Evolutionary conservation across 1,140 invertebrate genomes (phyloP), one percentile per base, ranked within the genome.

Genomic region (Macrobrachium nipponense): DNA sequence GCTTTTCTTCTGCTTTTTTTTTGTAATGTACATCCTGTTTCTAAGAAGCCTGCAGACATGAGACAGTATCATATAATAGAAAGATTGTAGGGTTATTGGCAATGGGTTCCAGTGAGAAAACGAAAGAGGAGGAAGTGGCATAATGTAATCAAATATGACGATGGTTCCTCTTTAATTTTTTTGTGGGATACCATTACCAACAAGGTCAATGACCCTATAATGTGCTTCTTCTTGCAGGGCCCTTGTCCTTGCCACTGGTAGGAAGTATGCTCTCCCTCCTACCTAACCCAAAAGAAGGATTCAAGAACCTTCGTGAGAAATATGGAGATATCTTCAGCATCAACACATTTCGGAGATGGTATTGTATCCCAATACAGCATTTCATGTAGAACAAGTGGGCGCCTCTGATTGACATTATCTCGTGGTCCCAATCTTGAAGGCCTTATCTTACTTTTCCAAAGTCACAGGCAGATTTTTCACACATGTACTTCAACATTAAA

Each of bases 311-410:
- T 15, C 60, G 18, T 15, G 17, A 72, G 10, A 70, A 70, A 43
- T 72, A 81, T 17, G 80, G 80, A n/a, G 36, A 44, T 44, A 72
- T 81, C 7, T 5, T 68, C 8, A 72, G 64, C 66, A 59, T n/a
- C 43, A 81, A 70, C 12, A 18, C n/a, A 15, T 59, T 81, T 15
- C 36, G 44, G 15, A 44, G 11, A 51, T 81, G 80, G 80, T 81
- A 59, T 59, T 43, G 15, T 79, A 58, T 79, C 36, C 44, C 15
- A 12, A 18, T 23, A n/a, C n/a, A n/a, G n/a, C n/a, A n/a, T n/a
- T n/a, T n/a, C n/a, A n/a, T 10, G 12, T 15, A 12, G 23, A 18
- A 43, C 27, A 20, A 59, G 20, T 59, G 51, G 27, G 8, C n/a
- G 44, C 23, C 44, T 5, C 10, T 11, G 44, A 77, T 77, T 58